Evolutionary conservation across 2,113 vertebrate genomes (phyloP), one percentile per base, ranked within the genome.

Genomic region (Theristicus caerulescens): DNA sequence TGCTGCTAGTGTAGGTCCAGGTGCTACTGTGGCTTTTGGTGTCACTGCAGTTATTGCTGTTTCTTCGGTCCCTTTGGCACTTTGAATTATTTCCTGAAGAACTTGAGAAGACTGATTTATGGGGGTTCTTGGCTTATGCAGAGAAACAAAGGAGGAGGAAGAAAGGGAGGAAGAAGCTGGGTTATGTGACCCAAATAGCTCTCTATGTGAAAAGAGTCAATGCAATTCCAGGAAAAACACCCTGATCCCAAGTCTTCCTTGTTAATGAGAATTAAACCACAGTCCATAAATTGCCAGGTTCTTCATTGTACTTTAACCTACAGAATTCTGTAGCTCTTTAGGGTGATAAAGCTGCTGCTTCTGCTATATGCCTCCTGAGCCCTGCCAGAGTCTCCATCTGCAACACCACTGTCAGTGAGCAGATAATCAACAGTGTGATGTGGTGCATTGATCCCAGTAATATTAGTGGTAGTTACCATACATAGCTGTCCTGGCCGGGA

Each of bases 371-470:
- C 29, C 29, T 58, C 29, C 13, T n/a, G 32, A 70, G 55, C 34
- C 34, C 21, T 77, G 44, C 19, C 29, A 22, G 49, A 64, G 14
- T 13, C 20, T 78, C 57, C 10, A 9, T 26, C 67, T 27, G 29
- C 34, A 70, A 11, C 18, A 21, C 47, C 47, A 10, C 34, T 0
- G 2, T 16, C 22, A 67, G 29, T 2, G 11, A 52, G 34, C 1
- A 0, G 52, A 20, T 36, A 31, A 59, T 59, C 26, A 42, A 38
- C 26, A 11, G 44, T 0, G 0, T 49, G 16, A 57, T 6, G 34
- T 6, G 13, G 7, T 46, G 6, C 61, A 14, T 46, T 57, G 40
- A 13, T 55, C 19, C n/a, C 12, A 24, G 22, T 25, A 13, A n/a
- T 10, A 20, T 15, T 25, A 59, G 42, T 2, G 1, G 32, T 7